Percentiles rank a stretch among this genome's conserved stretches.
phyloP scores from a whole-genome alignment of 2,888 invertebrate species.

The Ophion costatus region DNA sequence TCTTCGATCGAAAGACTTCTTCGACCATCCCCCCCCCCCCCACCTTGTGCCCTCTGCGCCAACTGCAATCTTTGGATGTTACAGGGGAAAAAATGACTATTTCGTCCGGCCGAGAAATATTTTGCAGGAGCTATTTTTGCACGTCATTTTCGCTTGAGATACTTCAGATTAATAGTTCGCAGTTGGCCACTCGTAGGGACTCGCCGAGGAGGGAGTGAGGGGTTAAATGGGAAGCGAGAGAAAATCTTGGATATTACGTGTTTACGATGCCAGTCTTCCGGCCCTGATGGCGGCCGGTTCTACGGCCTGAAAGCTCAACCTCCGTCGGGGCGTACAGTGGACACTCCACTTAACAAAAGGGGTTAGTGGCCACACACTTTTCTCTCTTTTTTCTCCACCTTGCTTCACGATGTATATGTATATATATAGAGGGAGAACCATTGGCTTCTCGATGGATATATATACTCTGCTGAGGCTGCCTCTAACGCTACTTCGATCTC shows the following conservation, averaged over 20 bases:
- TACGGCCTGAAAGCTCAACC: constrained; percentile 64
- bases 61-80: not conserved
- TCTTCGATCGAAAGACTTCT: no score
- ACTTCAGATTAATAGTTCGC: constrained; percentile 12
- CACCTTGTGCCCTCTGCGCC: not conserved
- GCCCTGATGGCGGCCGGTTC: constrained; percentile 56
- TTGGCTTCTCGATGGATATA: constrained; percentile 11
- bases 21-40: no score
- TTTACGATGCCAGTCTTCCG: constrained; percentile 66
- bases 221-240: constrained; percentile 24
- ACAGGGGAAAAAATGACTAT: constrained; percentile 4
- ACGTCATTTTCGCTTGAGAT: constrained; percentile 13
- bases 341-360: constrained; percentile 74
- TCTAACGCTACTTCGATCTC: constrained; percentile 6
- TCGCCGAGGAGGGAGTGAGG: not conserved
- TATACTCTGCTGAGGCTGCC: not conserved
- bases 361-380: constrained; percentile 61
- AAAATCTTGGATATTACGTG: constrained; percentile 68
- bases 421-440: not conserved
- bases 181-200: constrained; percentile 22
- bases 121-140: not conserved
- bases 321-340: constrained; percentile 71
- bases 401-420: not conserved
- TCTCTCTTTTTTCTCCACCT: constrained; percentile 42
- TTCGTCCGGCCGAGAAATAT: not conserved